phyloP scores from a whole-genome alignment of 2,888 invertebrate species.

The Aleiodes leptofemur region DNA sequence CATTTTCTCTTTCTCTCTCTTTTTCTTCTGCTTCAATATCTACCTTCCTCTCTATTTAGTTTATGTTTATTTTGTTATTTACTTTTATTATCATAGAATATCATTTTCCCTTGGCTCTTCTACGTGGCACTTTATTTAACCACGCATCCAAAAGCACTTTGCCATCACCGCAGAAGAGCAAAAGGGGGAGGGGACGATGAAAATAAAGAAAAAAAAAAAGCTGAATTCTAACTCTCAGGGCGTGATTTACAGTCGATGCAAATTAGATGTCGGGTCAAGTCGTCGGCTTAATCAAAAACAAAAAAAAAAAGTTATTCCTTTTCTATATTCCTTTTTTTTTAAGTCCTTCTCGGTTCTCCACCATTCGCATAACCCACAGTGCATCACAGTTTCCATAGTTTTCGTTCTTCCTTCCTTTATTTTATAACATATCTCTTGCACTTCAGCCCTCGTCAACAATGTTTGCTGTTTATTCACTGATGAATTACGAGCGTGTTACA shows the following conservation, averaged over 20 bases:
- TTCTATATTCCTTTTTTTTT: conserved; percentile 24
- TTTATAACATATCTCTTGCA: conserved; percentile 48
- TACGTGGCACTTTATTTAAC: conserved; percentile 55
- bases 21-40: conserved; percentile 8
- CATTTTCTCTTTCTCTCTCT: conserved; percentile 9
- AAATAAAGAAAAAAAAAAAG: conserved; percentile 51
- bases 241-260: conserved; percentile 60
- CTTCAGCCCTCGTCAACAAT: conserved; percentile 49
- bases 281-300: conserved; percentile 59
- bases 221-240: conserved; percentile 51
- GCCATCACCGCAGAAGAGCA: conserved; percentile 33
- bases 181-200: conserved; percentile 21
- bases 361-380: conserved; percentile 2
- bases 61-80: conserved; percentile 31
- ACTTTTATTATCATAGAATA: conserved; percentile 36
- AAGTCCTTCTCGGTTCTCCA: conserved; percentile 29
- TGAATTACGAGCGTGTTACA: conserved; percentile 56
- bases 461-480: conserved; percentile 57
- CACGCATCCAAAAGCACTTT: conserved; percentile 54
- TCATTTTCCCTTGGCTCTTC: conserved; percentile 51
- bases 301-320: conserved; percentile 43
- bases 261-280: conserved; percentile 61
- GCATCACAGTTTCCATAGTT: conserved; percentile 1
- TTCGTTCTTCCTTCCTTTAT: conserved; percentile 24
- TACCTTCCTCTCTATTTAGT: conserved; percentile 5